Evolutionary conservation across 2,113 vertebrate species (phyloP), one percentile per base, ranked within the genome.

Genomic region (Tautogolabrus adspersus): DNA sequence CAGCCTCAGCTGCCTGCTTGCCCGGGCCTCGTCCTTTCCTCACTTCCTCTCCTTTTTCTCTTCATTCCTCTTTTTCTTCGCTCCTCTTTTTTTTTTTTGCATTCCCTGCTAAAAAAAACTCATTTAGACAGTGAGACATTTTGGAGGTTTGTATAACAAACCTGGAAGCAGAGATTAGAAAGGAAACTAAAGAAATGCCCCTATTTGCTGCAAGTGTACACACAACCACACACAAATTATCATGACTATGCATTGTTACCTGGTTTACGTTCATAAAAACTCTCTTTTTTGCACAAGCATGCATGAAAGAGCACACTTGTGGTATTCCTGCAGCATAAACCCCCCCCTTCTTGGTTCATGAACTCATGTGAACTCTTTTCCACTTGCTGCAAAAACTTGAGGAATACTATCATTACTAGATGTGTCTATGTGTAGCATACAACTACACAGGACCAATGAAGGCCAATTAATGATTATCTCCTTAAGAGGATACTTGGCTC

Each of bases 81-180:
- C 83, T 89, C 81, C 57, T 88, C 79, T 84, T 44, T 56, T 34
- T 63, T 49, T 61, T 67, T 73, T 71, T 47, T 10, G 30, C n/a
- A 6, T 55, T 61, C n/a, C 9, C 54, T 46, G 64, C n/a, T 21
- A 68, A 75, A 65, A n/a, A 26, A 77, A 82, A 63, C 71, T 91
- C 56, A 88, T 92, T 93, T 91, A 90, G 77, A 90, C 85, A 89
- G 80, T 86, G 81, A 93, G 83, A 82, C 78, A 84, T 93, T 93
- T 90, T 82, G 81, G 84, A 91, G 85, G 81, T 88, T 81, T 77
- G 87, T 87, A 85, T 88, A 93, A 91, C 91, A 90, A 93, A 91
- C 75, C 93, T 92, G 88, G 72, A 75, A 86, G 77, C 72, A 63
- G 72, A 91, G 92, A 94, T 94, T 92, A 93, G 81, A 87, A 59